Evolutionary conservation across 2,113 vertebrate species (phyloP).

Genomic region (Paradoxurus hermaphroditus): DNA sequence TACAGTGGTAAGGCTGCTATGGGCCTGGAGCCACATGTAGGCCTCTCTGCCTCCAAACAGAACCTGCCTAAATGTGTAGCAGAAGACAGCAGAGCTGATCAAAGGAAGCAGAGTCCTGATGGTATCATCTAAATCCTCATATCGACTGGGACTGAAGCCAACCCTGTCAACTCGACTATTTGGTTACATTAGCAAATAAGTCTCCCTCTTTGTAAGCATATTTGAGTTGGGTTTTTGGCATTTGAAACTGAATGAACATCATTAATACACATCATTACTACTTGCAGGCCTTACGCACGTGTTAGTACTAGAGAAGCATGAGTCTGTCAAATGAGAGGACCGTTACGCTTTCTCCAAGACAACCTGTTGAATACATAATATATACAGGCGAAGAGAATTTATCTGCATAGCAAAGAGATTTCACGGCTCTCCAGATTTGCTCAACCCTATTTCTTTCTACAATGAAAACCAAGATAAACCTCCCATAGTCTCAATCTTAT

Average conservation of each 20-base stretch:
- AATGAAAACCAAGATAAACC: not conserved
- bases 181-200: not conserved
- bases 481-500: not conserved
- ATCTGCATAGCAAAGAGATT: not conserved
- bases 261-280: not conserved
- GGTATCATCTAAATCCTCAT: not conserved
- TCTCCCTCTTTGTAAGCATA: not conserved
- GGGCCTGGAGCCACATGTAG: not conserved
- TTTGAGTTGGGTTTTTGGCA: conserved; percentile 20
- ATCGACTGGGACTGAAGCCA: not conserved
- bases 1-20: not conserved
- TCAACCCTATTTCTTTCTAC: not conserved
- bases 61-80: not conserved
- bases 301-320: not conserved
- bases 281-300: not conserved
- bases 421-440: not conserved
- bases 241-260: not conserved
- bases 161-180: not conserved
- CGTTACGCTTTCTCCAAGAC: not conserved
- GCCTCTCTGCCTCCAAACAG: not conserved
- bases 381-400: not conserved
- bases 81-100: not conserved
- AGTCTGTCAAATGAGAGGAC: not conserved
- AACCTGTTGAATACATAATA: not conserved
- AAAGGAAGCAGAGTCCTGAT: not conserved